Evolutionary conservation across 2,888 invertebrate genomes (phyloP).

Genomic region (Meta bourneti): DNA sequence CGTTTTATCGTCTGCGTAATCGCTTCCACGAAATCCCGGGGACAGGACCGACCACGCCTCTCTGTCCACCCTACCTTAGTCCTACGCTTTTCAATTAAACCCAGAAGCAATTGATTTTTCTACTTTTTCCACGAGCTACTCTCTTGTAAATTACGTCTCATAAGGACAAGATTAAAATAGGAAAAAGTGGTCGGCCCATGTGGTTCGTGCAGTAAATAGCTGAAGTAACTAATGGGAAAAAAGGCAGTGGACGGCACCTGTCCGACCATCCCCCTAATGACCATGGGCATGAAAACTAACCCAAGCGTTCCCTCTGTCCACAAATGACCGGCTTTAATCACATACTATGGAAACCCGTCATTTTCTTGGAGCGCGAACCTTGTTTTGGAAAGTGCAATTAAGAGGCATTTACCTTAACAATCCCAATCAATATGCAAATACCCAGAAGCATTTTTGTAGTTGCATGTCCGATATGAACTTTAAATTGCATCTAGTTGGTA

Average conservation of each 20-base stretch:
- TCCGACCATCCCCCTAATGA: constrained; percentile 25
- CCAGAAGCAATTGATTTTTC: not conserved
- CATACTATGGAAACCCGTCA: constrained; percentile 14
- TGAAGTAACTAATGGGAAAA: not conserved
- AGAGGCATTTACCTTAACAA: constrained; percentile 16
- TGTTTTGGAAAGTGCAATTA: constrained; percentile 8
- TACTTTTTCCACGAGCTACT: not conserved
- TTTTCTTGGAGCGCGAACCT: not conserved
- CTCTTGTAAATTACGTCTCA: not conserved
- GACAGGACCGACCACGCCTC: not conserved
- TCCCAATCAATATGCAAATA: constrained; percentile 31
- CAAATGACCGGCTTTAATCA: constrained; percentile 30
- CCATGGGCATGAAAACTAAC: not conserved
- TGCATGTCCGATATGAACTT: too few relatives aligned
- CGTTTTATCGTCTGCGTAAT: not conserved
- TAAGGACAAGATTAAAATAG: not conserved
- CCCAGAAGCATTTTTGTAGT: not conserved
- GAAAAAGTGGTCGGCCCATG: not conserved
- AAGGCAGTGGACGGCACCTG: not conserved
- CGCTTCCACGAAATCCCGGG: not conserved
- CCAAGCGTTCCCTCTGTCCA: not conserved
- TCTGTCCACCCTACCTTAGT: not conserved
- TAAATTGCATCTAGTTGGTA: too few relatives aligned
- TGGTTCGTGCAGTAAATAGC: too few relatives aligned
- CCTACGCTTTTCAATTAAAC: not conserved